Evolutionary conservation across 2,113 vertebrate species (phyloP).

Genomic region (Dissostichus mawsoni): DNA sequence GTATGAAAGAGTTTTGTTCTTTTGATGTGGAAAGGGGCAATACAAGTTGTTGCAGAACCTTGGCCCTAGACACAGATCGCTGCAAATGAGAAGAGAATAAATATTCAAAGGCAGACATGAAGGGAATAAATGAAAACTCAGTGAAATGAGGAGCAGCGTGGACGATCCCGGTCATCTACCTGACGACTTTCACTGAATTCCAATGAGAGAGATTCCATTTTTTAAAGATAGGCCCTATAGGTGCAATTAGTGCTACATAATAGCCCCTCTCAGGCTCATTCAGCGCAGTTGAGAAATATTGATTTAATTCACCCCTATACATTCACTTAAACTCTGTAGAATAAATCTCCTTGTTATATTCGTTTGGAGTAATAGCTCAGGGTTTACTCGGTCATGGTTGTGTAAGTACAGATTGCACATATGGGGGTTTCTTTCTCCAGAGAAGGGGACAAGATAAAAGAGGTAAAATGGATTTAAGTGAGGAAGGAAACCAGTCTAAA

Average conservation of each 20-base stretch:
- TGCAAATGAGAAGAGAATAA: conserved; percentile 61
- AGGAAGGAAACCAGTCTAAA: conserved; percentile 2
- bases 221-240: conserved; percentile 74
- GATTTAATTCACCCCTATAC: conserved; percentile 75
- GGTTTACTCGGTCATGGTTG: conserved; percentile 54
- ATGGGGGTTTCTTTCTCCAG: conserved; percentile 22
- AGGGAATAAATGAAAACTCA: conserved; percentile 58
- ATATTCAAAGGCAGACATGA: conserved; percentile 65
- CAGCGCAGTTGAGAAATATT: conserved; percentile 73
- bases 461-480: conserved; percentile 24
- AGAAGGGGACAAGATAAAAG: conserved; percentile 33
- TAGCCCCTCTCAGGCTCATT: conserved; percentile 54
- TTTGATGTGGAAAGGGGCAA: conserved; percentile 31
- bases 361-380: conserved; percentile 37
- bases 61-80: conserved; percentile 29
- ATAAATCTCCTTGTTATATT: conserved; percentile 59
- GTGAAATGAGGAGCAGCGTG: conserved; percentile 57
- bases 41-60: conserved; percentile 19
- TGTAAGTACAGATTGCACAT: conserved; percentile 34
- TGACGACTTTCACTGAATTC: conserved; percentile 70
- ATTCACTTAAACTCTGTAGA: conserved; percentile 74
- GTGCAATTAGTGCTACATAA: conserved; percentile 81
- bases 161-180: conserved; percentile 48
- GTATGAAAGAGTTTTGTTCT: conserved; percentile 17
- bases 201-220: conserved; percentile 74